These are phyloP conservation scores for Anastrepha obliqua DNA, from an alignment of 1,140 invertebrate genomes.

Conservation along the genomic window DNA sequence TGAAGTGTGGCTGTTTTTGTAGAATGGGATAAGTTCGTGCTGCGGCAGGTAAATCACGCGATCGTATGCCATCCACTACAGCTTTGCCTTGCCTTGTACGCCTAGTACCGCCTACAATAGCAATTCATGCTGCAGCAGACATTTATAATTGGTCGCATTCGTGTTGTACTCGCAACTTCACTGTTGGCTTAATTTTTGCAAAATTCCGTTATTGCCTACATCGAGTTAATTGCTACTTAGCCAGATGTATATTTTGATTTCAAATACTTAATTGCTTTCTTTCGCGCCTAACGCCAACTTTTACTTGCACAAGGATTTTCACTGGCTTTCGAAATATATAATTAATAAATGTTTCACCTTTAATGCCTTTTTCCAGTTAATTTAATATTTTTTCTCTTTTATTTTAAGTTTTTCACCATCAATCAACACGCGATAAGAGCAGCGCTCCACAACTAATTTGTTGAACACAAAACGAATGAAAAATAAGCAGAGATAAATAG, in stretches of 20 bases:
- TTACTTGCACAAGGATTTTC: conserved; percentile 42
- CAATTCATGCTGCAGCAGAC: background rate
- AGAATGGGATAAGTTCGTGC: background rate
- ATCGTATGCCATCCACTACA: background rate
- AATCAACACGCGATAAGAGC: conserved; percentile 26
- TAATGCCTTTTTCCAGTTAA: background rate
- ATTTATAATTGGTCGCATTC: conserved; percentile 8
- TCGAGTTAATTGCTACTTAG: background rate
- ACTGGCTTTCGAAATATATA: conserved; percentile 34
- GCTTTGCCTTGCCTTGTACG: background rate
- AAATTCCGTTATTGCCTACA: conserved; percentile 3
- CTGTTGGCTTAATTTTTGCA: conserved; percentile 39
- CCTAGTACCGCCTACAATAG: background rate
- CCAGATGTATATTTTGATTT: background rate
- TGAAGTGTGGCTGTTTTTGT: background rate
- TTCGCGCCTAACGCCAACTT: background rate
- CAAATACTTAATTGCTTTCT: conserved; percentile 13
- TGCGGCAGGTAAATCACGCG: conserved; percentile 3
- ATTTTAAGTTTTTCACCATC: background rate
- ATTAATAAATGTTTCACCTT: conserved; percentile 36
- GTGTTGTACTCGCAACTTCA: conserved; percentile 17
- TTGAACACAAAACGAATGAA: background rate
- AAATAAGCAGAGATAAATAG: background rate
- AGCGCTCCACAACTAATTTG: background rate
- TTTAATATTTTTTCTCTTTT: background rate